Base-by-base conservation (phyloP, 2,888 invertebrate genomes). In the Harpagoxenus sublaevis region DNA sequence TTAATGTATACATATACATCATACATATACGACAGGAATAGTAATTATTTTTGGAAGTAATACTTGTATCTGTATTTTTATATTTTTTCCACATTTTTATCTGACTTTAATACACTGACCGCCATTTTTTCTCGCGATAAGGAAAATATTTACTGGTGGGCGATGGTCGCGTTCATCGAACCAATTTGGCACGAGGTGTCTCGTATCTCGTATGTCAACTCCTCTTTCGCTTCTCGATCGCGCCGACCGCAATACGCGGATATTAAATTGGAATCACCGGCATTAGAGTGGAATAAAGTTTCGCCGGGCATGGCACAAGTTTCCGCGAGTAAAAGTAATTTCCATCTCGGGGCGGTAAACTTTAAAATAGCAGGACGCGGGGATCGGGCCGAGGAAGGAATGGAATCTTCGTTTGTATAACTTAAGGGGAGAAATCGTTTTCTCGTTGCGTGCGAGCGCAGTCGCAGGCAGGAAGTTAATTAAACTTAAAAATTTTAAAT, bases 221-320 rank as follows among this genome's bases (percentile, higher is more conserved):
- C 23, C 60, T 71, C 60, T 79, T 31, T 71, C 79, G 48, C 23
- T 12, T 71, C 71, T 79, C 79, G 23, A 23, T 23, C 23, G 60
- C 31, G n/a, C n/a, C 78, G 68, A 68, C 78, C 70, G 78, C 70
- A 57, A 78, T 78, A 70, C 71, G 71, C 48, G 48, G 60, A 71
- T 81, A 81, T 81, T 71, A 71, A 81, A 71, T 71, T 79, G 79
- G 71, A 79, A 71, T 79, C 60, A 79, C 60, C 23, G 48, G 23
- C 39, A 62, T 81, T 60, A 81, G 23, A 79, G 71, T 60, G 79
- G 60, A 62, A 71, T 71, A 60, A 81, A 81, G 71, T 79, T 71
- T 60, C 57, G 35, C 48, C 57, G 35, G 23, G 71, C 70, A 35
- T 39, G 23, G 71, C 70, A 35, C 48, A 48, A 71, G 70, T 62